Percentiles rank a stretch among this genome's conserved stretches.
Conservation (phyloP, 2,888 invertebrate genomes). For the Caenorhabditis macrosperma region DNA sequence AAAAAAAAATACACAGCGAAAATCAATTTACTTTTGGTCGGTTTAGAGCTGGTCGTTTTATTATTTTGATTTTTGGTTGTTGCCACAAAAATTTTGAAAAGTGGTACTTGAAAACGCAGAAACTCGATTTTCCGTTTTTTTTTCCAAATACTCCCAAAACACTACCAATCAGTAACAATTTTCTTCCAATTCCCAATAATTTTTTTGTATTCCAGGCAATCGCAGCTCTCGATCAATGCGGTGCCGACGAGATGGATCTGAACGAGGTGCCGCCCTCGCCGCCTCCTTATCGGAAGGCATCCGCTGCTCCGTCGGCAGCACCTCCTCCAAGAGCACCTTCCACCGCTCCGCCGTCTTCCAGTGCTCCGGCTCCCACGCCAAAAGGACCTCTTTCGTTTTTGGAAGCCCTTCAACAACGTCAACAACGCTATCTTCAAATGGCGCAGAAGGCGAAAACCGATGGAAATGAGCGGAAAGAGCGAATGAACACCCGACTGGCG, state of each 20-base stretch:
- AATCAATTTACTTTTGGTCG: too few relatives aligned
- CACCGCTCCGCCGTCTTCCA: not conserved
- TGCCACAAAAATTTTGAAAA: too few relatives aligned
- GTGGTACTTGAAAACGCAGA: too few relatives aligned
- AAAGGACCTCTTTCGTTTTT: slow-evolving; percentile 46
- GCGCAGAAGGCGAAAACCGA: slow-evolving; percentile 68
- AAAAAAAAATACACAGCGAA: too few relatives aligned
- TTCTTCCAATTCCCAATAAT: too few relatives aligned
- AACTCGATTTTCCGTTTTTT: too few relatives aligned
- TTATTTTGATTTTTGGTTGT: too few relatives aligned
- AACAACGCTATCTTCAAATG: slow-evolving; percentile 65
- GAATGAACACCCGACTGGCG: slow-evolving; percentile 69
- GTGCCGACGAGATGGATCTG: slow-evolving; percentile 71
- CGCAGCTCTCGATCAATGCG: slow-evolving; percentile 59
- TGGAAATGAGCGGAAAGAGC: slow-evolving; percentile 69
- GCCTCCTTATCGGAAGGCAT: slow-evolving; percentile 66
- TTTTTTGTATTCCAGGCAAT: slow-evolving; percentile 58
- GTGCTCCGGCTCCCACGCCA: slow-evolving; percentile 5
- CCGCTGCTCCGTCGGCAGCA: not conserved
- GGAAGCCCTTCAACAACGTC: slow-evolving; percentile 65
- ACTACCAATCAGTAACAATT: too few relatives aligned
- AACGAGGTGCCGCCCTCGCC: slow-evolving; percentile 75
- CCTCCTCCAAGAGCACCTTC: not conserved
- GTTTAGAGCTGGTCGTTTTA: too few relatives aligned
- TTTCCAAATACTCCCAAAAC: not conserved